Conservation (phyloP, 2,113 vertebrate species). For the Aldabrachelys gigantea region DNA sequence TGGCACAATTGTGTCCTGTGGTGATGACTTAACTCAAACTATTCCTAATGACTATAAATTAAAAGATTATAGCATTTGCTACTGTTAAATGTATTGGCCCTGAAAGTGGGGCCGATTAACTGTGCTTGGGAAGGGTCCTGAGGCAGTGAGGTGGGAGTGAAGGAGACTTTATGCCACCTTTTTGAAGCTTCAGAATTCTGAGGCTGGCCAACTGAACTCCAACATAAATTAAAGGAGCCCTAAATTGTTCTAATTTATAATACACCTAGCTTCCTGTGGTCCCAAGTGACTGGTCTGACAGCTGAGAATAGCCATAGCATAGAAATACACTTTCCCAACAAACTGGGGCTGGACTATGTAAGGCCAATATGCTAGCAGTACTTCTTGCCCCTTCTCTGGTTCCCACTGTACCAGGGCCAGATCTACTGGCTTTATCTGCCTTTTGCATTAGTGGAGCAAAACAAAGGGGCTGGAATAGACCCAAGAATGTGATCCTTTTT, state of each 20-base stretch:
- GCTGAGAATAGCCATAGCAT: not conserved
- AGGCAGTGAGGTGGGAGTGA: not conserved
- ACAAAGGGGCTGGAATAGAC: not conserved
- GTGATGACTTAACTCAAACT: not conserved
- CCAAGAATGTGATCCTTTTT: not conserved
- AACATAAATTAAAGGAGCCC: not conserved
- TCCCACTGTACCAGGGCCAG: not conserved
- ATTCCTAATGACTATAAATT: no score
- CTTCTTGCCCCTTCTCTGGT: not conserved
- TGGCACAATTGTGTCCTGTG: not conserved
- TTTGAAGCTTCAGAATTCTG: not conserved
- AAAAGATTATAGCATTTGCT: no score
- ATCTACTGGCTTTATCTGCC: not conserved
- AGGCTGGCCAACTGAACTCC: not conserved
- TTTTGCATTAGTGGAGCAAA: not conserved
- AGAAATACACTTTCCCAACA: not conserved
- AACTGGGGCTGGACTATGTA: not conserved
- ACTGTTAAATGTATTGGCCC: no score
- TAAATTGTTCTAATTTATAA: not conserved
- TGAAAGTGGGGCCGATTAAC: no score
- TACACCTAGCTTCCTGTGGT: not conserved
- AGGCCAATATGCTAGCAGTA: rapidly evolving
- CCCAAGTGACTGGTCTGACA: not conserved
- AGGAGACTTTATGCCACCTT: not conserved
- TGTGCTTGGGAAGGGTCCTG: no score